A percentile compares a stretch with the other conserved stretches of the same genome.
Evolutionary conservation across 2,888 invertebrate genomes (phyloP).

Genomic region (Lypha dubia): DNA sequence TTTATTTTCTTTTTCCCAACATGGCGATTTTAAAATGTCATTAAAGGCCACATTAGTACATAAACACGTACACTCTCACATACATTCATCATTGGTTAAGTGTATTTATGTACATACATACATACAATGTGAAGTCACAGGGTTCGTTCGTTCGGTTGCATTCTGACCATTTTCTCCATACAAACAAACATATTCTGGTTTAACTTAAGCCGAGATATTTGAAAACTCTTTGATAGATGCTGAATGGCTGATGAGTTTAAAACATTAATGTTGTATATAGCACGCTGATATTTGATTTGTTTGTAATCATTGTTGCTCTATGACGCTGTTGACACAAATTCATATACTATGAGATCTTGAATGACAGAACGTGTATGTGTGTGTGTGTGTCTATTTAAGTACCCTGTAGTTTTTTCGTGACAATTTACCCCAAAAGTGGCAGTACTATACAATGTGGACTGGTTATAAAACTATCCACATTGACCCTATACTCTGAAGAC

Average conservation of each 20-base stretch:
- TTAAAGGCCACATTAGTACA: slow-evolving; percentile 3
- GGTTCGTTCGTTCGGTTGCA: not conserved
- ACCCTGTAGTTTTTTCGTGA: too few relatives aligned
- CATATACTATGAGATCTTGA: not conserved
- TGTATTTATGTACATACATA: too few relatives aligned
- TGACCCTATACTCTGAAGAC: too few relatives aligned
- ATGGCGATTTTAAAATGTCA: slow-evolving; percentile 10
- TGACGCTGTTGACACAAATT: slow-evolving; percentile 51
- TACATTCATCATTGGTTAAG: slow-evolving; percentile 22
- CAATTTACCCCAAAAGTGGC: too few relatives aligned
- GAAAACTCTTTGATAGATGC: not conserved
- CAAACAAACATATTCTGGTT: not conserved
- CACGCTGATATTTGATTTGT: slow-evolving; percentile 41
- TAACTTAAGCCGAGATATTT: not conserved
- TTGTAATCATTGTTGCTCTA: slow-evolving; percentile 34
- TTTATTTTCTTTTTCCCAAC: not conserved
- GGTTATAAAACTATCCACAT: too few relatives aligned
- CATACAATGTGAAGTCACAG: not conserved
- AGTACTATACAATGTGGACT: too few relatives aligned
- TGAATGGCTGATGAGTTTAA: slow-evolving; percentile 4
- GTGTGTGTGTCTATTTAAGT: too few relatives aligned
- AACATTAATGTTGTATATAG: not conserved
- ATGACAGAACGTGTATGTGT: not conserved
- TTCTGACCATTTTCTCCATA: not conserved
- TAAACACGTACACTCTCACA: too few relatives aligned